phyloP scores from a whole-genome alignment of 2,797 vertebrate genomes.

The Alca torda region DNA sequence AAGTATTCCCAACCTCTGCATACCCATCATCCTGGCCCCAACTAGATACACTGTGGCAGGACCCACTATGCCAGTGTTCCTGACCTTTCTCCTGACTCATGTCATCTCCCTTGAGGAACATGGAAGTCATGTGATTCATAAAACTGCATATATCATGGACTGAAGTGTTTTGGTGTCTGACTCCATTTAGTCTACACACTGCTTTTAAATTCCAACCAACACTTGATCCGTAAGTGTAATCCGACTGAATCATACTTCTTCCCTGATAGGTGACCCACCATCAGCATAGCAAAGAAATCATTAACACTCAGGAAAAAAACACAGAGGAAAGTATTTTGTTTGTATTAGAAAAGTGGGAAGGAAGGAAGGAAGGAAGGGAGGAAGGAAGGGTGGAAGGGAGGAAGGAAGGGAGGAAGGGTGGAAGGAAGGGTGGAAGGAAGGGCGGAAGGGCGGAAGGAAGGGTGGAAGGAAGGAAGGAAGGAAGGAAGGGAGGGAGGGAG shows the following conservation, averaged over 20 bases:
- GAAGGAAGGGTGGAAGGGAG: too few species aligned
- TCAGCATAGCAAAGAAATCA: background rate
- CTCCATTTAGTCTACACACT: background rate
- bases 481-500: background rate
- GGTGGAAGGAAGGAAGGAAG: background rate
- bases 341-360: background rate
- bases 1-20: background rate
- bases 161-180: background rate
- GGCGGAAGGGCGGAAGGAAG: background rate
- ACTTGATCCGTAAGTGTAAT: background rate
- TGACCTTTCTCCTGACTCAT: background rate
- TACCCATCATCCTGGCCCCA: background rate
- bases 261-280: too few species aligned
- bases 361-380: background rate
- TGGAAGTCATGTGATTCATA: fast-evolving
- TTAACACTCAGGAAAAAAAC: background rate
- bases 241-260: background rate
- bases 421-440: too few species aligned
- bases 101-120: fast-evolving
- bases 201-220: background rate
- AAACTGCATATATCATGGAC: background rate
- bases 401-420: background rate
- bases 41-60: fast-evolving
- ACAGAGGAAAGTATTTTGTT: background rate
- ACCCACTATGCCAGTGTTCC: background rate